Base-by-base conservation (phyloP, 2,888 invertebrate species). In the Mimas tiliae region DNA sequence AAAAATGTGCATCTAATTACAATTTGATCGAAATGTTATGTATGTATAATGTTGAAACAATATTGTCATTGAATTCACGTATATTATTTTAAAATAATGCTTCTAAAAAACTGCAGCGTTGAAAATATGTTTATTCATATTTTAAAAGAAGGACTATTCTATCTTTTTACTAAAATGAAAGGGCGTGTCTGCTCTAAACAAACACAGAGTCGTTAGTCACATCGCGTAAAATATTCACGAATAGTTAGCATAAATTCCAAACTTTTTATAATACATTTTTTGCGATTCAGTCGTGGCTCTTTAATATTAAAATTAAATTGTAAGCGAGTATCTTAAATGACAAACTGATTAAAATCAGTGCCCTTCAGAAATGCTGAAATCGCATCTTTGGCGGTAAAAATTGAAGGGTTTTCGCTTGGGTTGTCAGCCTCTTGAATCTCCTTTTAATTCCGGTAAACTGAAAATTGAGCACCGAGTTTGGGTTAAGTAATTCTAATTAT, bases 301-400 rank as follows among this genome's bases (percentile, higher is more conserved):
- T 65, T 65, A 45, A 58, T 34, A 58, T 58, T 48, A 58, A 65
- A 58, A 58, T 65, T 65, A 48, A 65, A 58, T 53, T 58, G 55
- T 48, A 47, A 65, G 45, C 16, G 16, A 45, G 58, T 33, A 27
- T 58, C 55, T 34, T 63, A 21, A 65, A 67, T 63, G 50, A 53
- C 63, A 65, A 27, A 63, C 65, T 67, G 67, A 67, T 67, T 65
- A 67, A 65, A 67, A 67, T 67, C 65, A 65, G 63, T 65, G 67
- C 65, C 55, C 55, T 67, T 65, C 48, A 64, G 51, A 1, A 19
- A 19, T 7, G 42, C 58, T 42, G 58, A 42, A 51, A 27, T 51
- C 38, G 58, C 19, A 58, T 19, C 38, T 42, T 12, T 55, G 16
- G 16, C 55, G 55, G 12, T 53, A 8, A 58, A 55, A 42, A 42